Conservation (phyloP, 2,888 invertebrate genomes). For the Xestobium rufovillosum region DNA sequence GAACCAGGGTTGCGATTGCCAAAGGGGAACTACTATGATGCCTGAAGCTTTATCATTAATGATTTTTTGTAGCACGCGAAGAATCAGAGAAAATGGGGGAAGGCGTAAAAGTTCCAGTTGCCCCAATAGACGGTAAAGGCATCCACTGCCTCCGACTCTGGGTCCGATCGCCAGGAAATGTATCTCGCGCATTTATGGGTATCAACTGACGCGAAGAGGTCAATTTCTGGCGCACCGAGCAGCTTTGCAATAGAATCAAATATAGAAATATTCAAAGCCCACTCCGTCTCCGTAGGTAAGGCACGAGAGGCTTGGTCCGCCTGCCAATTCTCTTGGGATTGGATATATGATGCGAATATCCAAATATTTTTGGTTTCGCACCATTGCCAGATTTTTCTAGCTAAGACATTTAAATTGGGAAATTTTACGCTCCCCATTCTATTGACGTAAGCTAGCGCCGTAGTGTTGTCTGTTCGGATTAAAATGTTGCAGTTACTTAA, state of each 20-base stretch:
- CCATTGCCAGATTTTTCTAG: slow-evolving; percentile 24
- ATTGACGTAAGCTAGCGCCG: slow-evolving; percentile 23
- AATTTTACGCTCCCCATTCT: slow-evolving; percentile 24
- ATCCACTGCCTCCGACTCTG: slow-evolving; percentile 7
- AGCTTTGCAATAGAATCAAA: slow-evolving; percentile 8
- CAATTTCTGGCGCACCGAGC: slow-evolving; percentile 10
- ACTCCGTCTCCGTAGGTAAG: slow-evolving; percentile 13
- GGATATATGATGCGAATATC: too few species aligned
- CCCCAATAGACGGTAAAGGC: slow-evolving; percentile 16
- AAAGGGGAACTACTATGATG: slow-evolving; percentile 23
- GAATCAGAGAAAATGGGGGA: slow-evolving; percentile 8
- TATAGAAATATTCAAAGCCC: slow-evolving; percentile 10
- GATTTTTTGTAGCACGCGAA: background rate
- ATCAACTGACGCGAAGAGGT: slow-evolving; percentile 12
- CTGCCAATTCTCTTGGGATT: slow-evolving; percentile 18
- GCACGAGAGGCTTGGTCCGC: slow-evolving; percentile 13
- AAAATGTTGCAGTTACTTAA: slow-evolving; percentile 18
- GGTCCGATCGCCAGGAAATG: slow-evolving; percentile 12
- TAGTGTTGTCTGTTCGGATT: slow-evolving; percentile 22
- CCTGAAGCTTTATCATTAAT: slow-evolving; percentile 21
- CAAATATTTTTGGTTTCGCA: slow-evolving; percentile 24
- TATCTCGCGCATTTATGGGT: slow-evolving; percentile 15
- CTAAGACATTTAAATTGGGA: slow-evolving; percentile 20
- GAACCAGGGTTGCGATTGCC: slow-evolving; percentile 20
- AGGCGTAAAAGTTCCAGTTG: slow-evolving; percentile 16